phyloP scores from a whole-genome alignment of 2,888 invertebrate genomes.

The Lepetodrilus schrolli region DNA sequence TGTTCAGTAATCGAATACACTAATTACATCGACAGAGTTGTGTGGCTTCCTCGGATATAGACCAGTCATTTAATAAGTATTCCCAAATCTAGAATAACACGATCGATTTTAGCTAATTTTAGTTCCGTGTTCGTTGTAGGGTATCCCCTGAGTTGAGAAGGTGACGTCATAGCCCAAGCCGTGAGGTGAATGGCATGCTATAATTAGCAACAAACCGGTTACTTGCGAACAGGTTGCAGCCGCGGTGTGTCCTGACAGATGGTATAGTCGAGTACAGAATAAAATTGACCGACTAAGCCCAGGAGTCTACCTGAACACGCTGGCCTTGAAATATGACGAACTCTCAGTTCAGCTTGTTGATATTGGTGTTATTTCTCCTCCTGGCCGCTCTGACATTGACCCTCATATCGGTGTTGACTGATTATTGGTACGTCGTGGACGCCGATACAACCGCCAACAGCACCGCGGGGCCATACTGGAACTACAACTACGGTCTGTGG shows the following conservation, averaged over 20 bases:
- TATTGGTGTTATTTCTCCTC: constrained; percentile 23
- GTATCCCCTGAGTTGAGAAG: no score
- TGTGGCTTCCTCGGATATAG: background rate
- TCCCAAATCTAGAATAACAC: background rate
- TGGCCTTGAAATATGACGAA: background rate
- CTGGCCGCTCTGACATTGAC: constrained; percentile 26
- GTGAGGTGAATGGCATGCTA: constrained; percentile 14
- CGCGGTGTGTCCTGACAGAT: background rate
- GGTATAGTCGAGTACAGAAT: background rate
- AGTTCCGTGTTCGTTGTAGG: no score
- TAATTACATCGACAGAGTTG: background rate
- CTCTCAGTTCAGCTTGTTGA: background rate
- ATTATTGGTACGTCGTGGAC: constrained; percentile 27
- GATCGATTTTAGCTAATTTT: background rate
- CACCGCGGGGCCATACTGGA: constrained; percentile 11
- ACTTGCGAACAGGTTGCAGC: constrained; percentile 3
- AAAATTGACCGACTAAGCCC: background rate
- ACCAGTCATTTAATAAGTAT: background rate
- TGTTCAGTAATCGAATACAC: background rate
- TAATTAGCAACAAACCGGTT: constrained; percentile 23
- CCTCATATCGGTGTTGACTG: constrained; percentile 22
- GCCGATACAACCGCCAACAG: background rate
- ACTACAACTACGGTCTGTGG: constrained; percentile 31
- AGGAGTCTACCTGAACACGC: background rate
- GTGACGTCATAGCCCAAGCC: constrained; percentile 9